These are phyloP conservation scores for Prionchulus punctatus DNA, from an alignment of 2,888 invertebrate species.

Conservation along the genomic window DNA sequence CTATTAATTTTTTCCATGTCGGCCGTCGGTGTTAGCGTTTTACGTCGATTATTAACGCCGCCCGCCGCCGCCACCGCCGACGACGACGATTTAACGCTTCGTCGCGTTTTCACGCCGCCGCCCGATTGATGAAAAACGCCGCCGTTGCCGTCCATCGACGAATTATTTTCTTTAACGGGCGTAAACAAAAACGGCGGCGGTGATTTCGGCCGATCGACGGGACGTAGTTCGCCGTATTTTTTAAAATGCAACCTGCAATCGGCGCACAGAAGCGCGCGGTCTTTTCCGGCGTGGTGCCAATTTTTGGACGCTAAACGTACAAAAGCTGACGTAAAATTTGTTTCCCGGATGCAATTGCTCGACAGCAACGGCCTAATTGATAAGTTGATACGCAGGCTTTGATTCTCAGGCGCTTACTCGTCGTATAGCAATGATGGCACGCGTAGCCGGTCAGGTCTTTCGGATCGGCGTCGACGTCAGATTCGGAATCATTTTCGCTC, in stretches of 20 bases:
- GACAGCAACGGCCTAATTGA: background rate
- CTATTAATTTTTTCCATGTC: constrained; percentile 7
- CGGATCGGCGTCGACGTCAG: constrained; percentile 64
- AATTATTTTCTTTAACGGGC: constrained; percentile 31
- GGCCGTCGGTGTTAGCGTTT: constrained; percentile 8
- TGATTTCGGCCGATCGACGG: constrained; percentile 34
- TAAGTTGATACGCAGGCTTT: background rate
- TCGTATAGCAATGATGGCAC: constrained; percentile 58
- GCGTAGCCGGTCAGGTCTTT: constrained; percentile 56
- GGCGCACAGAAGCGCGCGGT: constrained; percentile 52
- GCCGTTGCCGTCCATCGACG: background rate
- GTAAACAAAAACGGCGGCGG: constrained; percentile 37
- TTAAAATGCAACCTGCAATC: constrained; percentile 59
- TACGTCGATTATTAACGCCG: constrained; percentile 14
- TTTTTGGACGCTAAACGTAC: constrained; percentile 46
- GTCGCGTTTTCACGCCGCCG: constrained; percentile 7
- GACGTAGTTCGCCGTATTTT: constrained; percentile 54
- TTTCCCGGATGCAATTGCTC: background rate
- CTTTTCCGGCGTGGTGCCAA: constrained; percentile 56
- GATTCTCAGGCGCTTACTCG: constrained; percentile 39
- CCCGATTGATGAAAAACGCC: background rate
- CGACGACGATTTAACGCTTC: constrained; percentile 7
- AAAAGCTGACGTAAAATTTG: background rate
- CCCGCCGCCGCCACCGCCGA: background rate
- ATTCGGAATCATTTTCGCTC: constrained; percentile 61